Evolutionary conservation across 2,113 vertebrate species (phyloP), one percentile per base, ranked within the genome.

Genomic region (Drymodes brunneopygia): DNA sequence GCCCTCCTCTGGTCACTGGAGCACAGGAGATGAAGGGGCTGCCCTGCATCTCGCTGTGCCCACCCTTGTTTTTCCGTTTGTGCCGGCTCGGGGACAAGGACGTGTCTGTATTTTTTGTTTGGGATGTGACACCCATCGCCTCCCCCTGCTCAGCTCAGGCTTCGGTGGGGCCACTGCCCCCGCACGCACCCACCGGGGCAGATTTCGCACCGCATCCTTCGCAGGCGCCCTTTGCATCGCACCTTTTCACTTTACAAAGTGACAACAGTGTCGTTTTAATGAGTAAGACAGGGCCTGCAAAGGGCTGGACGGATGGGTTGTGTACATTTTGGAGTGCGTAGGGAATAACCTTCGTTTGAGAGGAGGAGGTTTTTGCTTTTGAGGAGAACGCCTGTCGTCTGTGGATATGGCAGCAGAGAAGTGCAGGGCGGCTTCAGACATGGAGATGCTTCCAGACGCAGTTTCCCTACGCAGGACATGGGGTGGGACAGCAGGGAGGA

Each of bases 401-500:
- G 58, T 89, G 83, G 72, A 2, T 51, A 3, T 23, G 85, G 57
- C 73, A 86, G 84, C 71, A 11, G n/a, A 25, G 45, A 27, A 54
- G 70, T 29, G 69, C 53, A 12, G 81, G 66, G 88, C 21, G 6
- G 69, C 69, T 48, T 66, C 72, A 57, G 95, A 17, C 53, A 42
- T 12, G 86, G 64, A 62, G 85, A 21, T 33, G 23, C 29, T 88
- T 77, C 75, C 78, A 95, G 90, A 81, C 64, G 71, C 87, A 70
- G 42, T 45, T 86, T 83, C 44, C 79, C 44, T 60, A 1, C 20
- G 67, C 69, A 60, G 89, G 75, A 42, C 61, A 15, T 3, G 70
- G 93, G 95, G 95, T 95, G 95, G 95, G 91, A 90, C 72, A 45
- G 75, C 36, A 6, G n/a, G 66, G 81, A 86, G 65, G 40, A 60